These are phyloP conservation scores for Zaprionus lachaisei DNA, from an alignment of 1,140 invertebrate genomes.

Conservation along the genomic window DNA sequence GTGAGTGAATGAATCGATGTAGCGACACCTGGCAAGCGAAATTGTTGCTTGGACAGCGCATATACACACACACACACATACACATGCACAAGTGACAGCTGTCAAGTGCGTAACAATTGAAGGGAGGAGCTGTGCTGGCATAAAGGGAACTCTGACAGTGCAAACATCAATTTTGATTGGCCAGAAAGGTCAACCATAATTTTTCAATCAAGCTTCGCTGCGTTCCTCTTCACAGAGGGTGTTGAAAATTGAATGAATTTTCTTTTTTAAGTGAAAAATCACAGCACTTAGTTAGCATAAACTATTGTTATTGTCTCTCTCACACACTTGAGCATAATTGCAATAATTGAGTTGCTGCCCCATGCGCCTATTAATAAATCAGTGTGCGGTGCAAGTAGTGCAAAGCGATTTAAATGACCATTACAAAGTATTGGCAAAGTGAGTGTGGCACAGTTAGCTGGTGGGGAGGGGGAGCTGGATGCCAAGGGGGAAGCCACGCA, in stretches of 20 bases:
- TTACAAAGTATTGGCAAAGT: constrained; percentile 30
- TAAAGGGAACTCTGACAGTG: neutral
- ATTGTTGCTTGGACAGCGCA: constrained; percentile 61
- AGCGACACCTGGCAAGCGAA: constrained; percentile 40
- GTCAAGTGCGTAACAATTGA: constrained; percentile 49
- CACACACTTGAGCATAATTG: constrained; percentile 30
- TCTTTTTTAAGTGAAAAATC: constrained; percentile 67
- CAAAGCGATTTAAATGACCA: constrained; percentile 34
- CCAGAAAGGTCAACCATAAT: constrained; percentile 64
- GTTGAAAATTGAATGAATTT: constrained; percentile 4
- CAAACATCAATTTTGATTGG: constrained; percentile 51
- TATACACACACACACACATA: constrained; percentile 6
- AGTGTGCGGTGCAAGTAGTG: constrained; percentile 14
- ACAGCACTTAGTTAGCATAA: constrained; percentile 42
- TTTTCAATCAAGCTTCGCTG: constrained; percentile 59
- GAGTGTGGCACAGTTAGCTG: neutral
- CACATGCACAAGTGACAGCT: constrained; percentile 54
- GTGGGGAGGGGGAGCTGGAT: neutral
- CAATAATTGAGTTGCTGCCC: constrained; percentile 37
- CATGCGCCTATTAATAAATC: constrained; percentile 44
- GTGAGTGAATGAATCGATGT: constrained; percentile 34
- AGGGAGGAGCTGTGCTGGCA: neutral
- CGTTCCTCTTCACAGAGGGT: neutral
- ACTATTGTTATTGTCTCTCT: constrained; percentile 33
- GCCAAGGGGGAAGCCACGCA: neutral